Conservation (phyloP, 2,888 invertebrate genomes). For the Dasysyrphus tricinctus region DNA sequence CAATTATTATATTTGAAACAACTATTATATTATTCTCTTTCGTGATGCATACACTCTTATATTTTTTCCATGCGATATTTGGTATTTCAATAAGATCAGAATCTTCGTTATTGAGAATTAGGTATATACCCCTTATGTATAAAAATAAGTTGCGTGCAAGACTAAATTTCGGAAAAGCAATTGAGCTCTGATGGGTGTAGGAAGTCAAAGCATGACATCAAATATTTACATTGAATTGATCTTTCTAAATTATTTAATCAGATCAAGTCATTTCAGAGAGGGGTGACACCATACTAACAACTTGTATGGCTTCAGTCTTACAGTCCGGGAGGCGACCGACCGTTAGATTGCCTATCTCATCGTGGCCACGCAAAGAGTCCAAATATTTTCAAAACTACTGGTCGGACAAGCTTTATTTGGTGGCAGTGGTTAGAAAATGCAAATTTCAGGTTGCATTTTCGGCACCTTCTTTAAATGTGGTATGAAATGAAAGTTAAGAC, state of each 20-base stretch:
- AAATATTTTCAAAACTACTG: too few relatives aligned
- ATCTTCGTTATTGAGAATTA: neutral
- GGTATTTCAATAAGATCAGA: neutral
- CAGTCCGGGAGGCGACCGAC: too few relatives aligned
- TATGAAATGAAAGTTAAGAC: too few relatives aligned
- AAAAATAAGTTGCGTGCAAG: slow-evolving; percentile 24
- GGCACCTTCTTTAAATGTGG: too few relatives aligned
- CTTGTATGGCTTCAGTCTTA: neutral
- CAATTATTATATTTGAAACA: slow-evolving; percentile 35
- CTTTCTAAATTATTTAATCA: slow-evolving; percentile 10
- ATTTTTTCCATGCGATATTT: neutral
- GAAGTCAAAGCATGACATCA: slow-evolving; percentile 12
- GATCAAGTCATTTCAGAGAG: slow-evolving; percentile 1
- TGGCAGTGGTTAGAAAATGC: too few relatives aligned
- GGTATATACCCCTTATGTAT: neutral
- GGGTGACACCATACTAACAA: neutral
- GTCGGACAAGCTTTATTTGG: too few relatives aligned
- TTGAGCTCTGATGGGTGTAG: slow-evolving; percentile 10
- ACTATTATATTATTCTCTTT: slow-evolving; percentile 10
- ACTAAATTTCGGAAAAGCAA: slow-evolving; percentile 4
- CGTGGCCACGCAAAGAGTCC: too few relatives aligned
- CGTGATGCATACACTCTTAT: neutral
- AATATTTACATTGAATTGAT: slow-evolving; percentile 27
- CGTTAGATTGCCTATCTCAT: too few relatives aligned
- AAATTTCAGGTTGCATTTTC: too few relatives aligned